Evolutionary conservation across 2,888 invertebrate species (phyloP).

Genomic region (Microlaimidae sp.): DNA sequence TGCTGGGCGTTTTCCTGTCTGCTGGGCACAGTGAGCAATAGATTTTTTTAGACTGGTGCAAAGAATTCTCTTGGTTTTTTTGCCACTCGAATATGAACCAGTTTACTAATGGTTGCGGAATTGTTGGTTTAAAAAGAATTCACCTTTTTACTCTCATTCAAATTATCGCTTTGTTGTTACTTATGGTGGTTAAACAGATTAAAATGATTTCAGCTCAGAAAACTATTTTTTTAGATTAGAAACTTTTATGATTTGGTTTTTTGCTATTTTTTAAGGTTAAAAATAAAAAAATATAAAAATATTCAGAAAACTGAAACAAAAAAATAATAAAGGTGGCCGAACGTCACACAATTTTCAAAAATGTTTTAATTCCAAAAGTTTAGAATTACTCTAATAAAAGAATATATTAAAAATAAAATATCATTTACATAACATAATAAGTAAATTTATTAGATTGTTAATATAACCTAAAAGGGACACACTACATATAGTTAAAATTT

Average conservation of each 20-base stretch:
- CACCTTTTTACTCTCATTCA: conserved; percentile 41
- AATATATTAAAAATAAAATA: no score
- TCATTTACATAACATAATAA: no score
- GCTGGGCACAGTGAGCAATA: conserved; percentile 40
- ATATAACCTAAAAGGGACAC: no score
- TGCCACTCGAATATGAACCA: conserved; percentile 32
- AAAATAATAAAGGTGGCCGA: no score
- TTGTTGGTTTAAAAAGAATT: conserved; percentile 30
- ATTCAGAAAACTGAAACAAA: no score
- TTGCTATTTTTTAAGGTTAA: no score
- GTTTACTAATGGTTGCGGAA: conserved; percentile 28
- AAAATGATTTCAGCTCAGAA: conserved; percentile 24
- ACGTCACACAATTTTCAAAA: no score
- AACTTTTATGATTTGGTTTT: background rate
- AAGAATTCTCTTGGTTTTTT: conserved; percentile 28
- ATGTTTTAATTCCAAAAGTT: no score
- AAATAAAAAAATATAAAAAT: no score
- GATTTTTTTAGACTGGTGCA: conserved; percentile 30
- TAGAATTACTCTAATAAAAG: no score
- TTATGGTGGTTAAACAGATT: conserved; percentile 38
- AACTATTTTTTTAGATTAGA: background rate
- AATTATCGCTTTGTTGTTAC: conserved; percentile 35
- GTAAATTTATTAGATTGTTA: no score
- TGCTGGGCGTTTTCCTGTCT: conserved; percentile 42
- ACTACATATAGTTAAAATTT: no score